phyloP scores from a whole-genome alignment of 2,888 invertebrate species.

The Escarpia spicata region DNA sequence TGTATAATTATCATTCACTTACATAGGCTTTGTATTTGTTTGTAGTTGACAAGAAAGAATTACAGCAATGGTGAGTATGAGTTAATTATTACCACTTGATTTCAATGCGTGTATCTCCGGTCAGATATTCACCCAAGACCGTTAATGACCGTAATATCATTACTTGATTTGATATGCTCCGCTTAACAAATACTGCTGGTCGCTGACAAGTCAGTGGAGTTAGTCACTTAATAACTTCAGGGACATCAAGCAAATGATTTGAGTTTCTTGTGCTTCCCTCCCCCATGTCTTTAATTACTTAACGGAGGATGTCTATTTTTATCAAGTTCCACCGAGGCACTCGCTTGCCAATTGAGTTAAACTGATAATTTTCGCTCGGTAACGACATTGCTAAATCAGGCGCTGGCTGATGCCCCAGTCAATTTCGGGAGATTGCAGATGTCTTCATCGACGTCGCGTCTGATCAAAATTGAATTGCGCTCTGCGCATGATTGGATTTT shows the following conservation, averaged over 20 bases:
- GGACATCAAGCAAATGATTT: conserved; percentile 21
- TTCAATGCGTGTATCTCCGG: background rate
- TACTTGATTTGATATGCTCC: conserved; percentile 6
- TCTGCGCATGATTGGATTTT: background rate
- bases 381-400: conserved; percentile 13
- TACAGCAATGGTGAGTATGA: conserved; percentile 62
- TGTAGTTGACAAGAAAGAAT: conserved; percentile 64
- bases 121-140: background rate
- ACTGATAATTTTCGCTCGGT: background rate
- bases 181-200: background rate
- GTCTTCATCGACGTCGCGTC: background rate
- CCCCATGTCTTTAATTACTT: conserved; percentile 2
- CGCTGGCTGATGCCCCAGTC: background rate
- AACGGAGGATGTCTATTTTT: background rate
- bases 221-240: conserved; percentile 7
- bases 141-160: background rate
- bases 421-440: conserved; percentile 16
- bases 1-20: no score
- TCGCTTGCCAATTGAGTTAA: background rate
- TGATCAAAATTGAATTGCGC: conserved; percentile 13
- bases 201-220: background rate
- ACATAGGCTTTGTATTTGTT: conserved; percentile 39
- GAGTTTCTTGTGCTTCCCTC: background rate
- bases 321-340: background rate
- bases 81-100: background rate